Base-by-base conservation (phyloP, 2,888 invertebrate genomes). In the Carabus problematicus region DNA sequence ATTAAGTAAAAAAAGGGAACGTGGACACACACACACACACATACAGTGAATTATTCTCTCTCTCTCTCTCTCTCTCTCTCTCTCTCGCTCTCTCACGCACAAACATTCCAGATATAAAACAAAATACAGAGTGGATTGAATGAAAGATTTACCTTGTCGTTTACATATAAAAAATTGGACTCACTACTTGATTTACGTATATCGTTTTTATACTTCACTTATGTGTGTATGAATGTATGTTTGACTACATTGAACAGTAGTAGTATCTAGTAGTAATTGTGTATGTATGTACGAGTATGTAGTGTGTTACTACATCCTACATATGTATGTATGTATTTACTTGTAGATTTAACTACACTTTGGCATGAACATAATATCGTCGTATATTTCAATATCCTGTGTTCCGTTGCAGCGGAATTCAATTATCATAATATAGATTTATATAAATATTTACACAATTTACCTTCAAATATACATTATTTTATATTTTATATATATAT, bases 331-430 rank as follows among this genome's bases (percentile, higher is more conserved):
- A 42, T 42, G 8, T 42, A 45, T 45, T 45, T 45, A 45, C 12
- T 45, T 45, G 29, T 29, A 29, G 29, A 29, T 29, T n/a, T 73
- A 74, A 79, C 81, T 82, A 82, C 79, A n/a, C 82, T 82, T 82
- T 82, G 82, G 82, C 82, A 82, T 82, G 79, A 81, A 80, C 80
- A 79, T 81, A 81, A 80, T 76, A 80, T 79, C 77, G 80, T 82
- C 82, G 82, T 82, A 82, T 82, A 82, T 81, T 80, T 79, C 80
- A 82, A 66, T 82, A 82, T 82, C 82, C 82, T 81, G 79, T 79
- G 2, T 76, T 72, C 69, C 69, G 67, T 60, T 60, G 54, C 60
- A 60, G 60, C 69, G 69, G 69, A 69, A 69, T 54, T 55, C 29
- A 52, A 19, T 56, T 29, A 39, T 29, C 12, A 12, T 45, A 45